Base-by-base conservation (phyloP, 2,888 invertebrate species). In the Orchesellides sinensis region DNA sequence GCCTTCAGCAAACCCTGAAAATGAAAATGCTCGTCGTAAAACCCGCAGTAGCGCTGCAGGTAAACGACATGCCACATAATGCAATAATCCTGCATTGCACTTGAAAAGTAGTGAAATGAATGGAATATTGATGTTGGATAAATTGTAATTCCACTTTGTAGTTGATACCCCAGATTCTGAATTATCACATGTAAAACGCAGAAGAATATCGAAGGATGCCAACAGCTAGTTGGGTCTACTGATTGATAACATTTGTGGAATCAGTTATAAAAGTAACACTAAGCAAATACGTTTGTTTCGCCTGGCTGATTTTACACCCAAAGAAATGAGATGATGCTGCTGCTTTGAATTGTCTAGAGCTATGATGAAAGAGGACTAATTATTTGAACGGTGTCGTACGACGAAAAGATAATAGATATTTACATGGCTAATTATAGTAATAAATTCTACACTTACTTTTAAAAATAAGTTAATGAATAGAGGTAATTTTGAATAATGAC, bases 41-140 rank as follows among this genome's bases (percentile, higher is more conserved):
- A 88, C 88, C 0, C 66, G 88, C 59, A 88, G 88, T 66, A 87
- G 87, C 70, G 88, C 84, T 40, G 87, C 87, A 73, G 84, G 86
- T 77, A 84, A 72, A 70, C 52, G 75, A 27, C 80, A 84, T 49
- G 83, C 49, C 6, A 79, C 59, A 2, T 79, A 73, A 69, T 29
- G 17, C 21, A 35, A 63, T 17, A 12, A 29, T n/a, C 40, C 12
- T 17, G 21, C 8, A 35, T n/a, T n/a, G n/a, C n/a, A 19, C 54
- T 75, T 61, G 49, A 27, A 74, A 47, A 47, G 25, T n/a, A 56
- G 21, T 56, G 56, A 23, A 23, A 25, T 56, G 25, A 17, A n/a
- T 10, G 52, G 8, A 35, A 6, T 35, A 6, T 35, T 35, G 35
- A 10, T n/a, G n/a, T n/a, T 14, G 40, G 40, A 40, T 40, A 40